A percentile compares a stretch with the other conserved stretches of the same genome.
Evolutionary conservation across 2,888 invertebrate species (phyloP).

Genomic region (Abrostola tripartita): DNA sequence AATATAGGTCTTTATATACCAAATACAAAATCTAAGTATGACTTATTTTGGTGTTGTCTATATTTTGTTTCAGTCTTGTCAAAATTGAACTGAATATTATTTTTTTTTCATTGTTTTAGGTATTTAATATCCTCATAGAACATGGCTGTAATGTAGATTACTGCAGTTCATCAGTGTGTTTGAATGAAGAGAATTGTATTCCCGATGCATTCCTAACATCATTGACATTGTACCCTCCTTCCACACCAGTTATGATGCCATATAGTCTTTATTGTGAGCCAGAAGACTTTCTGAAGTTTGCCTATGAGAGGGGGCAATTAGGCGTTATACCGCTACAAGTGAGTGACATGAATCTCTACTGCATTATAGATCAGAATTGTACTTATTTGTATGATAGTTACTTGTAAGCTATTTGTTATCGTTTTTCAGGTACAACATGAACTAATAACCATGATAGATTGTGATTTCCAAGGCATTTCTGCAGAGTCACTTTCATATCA

Average conservation of each 20-base stretch:
- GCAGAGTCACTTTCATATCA: conserved; percentile 61
- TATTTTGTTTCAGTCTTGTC: too few relatives aligned
- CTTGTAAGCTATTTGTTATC: neutral
- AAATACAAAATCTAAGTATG: too few relatives aligned
- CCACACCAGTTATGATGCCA: conserved; percentile 72
- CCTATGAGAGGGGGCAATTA: conserved; percentile 63
- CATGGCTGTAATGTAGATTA: conserved; percentile 83
- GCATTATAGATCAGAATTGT: neutral
- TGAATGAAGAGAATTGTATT: conserved; percentile 56
- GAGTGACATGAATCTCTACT: conserved; percentile 47
- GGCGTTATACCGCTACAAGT: conserved; percentile 71
- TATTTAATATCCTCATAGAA: conserved; percentile 76
- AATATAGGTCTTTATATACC: too few relatives aligned
- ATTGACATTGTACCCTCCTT: conserved; percentile 70
- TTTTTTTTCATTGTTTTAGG: conserved; percentile 64
- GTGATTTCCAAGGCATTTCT: conserved; percentile 50
- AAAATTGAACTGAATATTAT: too few relatives aligned
- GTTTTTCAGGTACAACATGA: conserved; percentile 72
- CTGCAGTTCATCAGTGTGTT: conserved; percentile 61
- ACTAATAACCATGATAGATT: conserved; percentile 70
- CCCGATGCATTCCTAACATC: conserved; percentile 82
- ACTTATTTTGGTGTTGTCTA: too few relatives aligned
- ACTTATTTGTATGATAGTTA: neutral
- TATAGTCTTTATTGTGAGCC: conserved; percentile 81
- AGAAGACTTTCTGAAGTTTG: conserved; percentile 68